A percentile compares a stretch with the other conserved stretches of the same genome.
These are phyloP conservation scores for Heloderma charlesbogerti DNA, from an alignment of 2,113 vertebrate species.

Conservation along the genomic window DNA sequence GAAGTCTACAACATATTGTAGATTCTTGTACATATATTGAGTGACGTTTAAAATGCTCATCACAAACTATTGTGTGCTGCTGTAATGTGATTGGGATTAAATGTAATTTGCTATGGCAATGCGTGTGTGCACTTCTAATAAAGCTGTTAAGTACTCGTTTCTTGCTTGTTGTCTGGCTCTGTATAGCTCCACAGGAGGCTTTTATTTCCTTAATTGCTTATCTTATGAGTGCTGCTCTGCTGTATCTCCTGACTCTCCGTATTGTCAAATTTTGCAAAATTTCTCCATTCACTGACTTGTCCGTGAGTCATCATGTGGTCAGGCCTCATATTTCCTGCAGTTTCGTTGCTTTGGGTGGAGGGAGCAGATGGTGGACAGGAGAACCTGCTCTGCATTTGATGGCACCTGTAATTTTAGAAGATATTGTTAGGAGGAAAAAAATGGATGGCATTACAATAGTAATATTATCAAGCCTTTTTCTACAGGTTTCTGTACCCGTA, in stretches of 20 bases:
- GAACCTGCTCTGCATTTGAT: slow-evolving; percentile 5
- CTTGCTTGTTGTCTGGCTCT: neutral
- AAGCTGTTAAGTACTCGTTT: slow-evolving; percentile 15
- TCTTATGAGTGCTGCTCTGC: neutral
- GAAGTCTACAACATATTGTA: neutral
- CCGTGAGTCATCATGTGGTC: neutral
- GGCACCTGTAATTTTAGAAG: slow-evolving; percentile 19
- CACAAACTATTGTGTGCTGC: neutral
- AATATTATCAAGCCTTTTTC: neutral
- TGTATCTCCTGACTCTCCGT: neutral
- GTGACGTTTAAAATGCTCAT: neutral
- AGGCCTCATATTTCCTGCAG: neutral
- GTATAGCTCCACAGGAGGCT: neutral
- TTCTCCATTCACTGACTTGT: neutral
- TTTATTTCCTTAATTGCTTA: slow-evolving; percentile 12
- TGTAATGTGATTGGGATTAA: neutral
- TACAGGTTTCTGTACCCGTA: neutral
- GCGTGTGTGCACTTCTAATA: slow-evolving; percentile 1
- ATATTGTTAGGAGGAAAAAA: neutral
- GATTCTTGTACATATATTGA: neutral
- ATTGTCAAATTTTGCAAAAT: neutral
- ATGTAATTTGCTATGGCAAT: neutral
- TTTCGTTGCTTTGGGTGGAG: neutral
- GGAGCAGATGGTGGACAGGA: neutral
- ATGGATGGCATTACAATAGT: neutral